Base-by-base conservation (phyloP, 2,888 invertebrate genomes). In the Dynastes hyllus region DNA sequence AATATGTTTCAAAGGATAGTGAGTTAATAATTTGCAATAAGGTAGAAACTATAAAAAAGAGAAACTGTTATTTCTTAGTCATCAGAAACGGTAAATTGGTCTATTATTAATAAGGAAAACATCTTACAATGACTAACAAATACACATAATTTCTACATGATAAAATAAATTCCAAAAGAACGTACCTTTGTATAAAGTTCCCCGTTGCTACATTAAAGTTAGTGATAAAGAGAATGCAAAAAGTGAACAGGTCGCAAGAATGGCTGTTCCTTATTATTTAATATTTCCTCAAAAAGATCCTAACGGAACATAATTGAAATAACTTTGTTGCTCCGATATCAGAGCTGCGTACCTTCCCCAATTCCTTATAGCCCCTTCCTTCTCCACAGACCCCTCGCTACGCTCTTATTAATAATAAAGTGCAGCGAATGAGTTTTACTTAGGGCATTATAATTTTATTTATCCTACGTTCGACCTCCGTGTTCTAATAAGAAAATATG, bases 361-460 rank as follows among this genome's bases (percentile, higher is more conserved):
- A 32, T 29, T 27, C 32, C 45, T 37, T 50, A 45, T 50, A 27
- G 3, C 2, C 45, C 67, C 22, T 8, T 16, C 45, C 2, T 45
- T 4, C 45, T 16, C 50, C 45, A 9, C 45, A 11, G 50, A 22
- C 63, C 63, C n/a, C 27, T n/a, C 9, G 22, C 58, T 11, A 53
- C 58, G 50, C 40, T 13, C 58, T 61, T 61, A 75, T 75, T 75
- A 75, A 75, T 75, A 75, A 75, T 75, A 75, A 40, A 75, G 61
- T 61, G 13, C 13, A 45, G 45, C 45, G 45, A 75, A 75, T 63
- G 73, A 61, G 61, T 61, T 75, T 75, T 61, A 61, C 55, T 73
- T 75, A 75, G 73, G 58, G 61, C 73, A 75, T 61, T 75, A 75
- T 75, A 61, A 75, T 75, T 75, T 75, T 75, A 75, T 75, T 75